A percentile compares a stretch with the other conserved stretches of the same genome.
Evolutionary conservation across 2,888 invertebrate species (phyloP).

Genomic region (Lepidonotus clava): DNA sequence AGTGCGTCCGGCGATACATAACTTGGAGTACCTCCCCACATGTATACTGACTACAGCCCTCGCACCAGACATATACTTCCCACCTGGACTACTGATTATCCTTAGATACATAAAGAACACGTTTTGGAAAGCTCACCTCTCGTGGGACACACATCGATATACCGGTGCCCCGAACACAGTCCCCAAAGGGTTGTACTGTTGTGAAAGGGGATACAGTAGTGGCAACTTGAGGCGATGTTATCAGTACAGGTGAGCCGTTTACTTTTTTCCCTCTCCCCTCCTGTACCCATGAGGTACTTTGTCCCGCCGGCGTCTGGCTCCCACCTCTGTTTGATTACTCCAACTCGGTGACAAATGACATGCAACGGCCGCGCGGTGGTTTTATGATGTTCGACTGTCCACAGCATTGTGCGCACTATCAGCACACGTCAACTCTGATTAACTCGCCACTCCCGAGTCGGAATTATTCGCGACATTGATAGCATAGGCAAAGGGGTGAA

Average conservation of each 20-base stretch:
- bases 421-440: slow-evolving; percentile 1
- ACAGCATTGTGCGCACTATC: neutral
- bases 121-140: too few species aligned
- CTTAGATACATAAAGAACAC: too few species aligned
- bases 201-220: slow-evolving; percentile 38
- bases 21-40: too few species aligned
- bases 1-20: too few species aligned
- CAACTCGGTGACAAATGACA: neutral
- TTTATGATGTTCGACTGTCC: neutral
- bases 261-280: neutral
- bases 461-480: slow-evolving; percentile 25
- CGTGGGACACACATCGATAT: too few species aligned
- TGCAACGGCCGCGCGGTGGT: neutral
- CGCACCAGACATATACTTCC: too few species aligned
- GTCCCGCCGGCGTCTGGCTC: neutral
- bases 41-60: too few species aligned
- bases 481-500: neutral
- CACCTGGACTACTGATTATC: too few species aligned
- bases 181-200: too few species aligned
- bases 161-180: too few species aligned
- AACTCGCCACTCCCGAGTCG: neutral
- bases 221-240: slow-evolving; percentile 45
- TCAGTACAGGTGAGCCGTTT: slow-evolving; percentile 45
- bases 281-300: too few species aligned
- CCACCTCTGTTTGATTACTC: neutral